Conservation (phyloP, 2,797 vertebrate species). For the Pogonophryne albipinna region DNA sequence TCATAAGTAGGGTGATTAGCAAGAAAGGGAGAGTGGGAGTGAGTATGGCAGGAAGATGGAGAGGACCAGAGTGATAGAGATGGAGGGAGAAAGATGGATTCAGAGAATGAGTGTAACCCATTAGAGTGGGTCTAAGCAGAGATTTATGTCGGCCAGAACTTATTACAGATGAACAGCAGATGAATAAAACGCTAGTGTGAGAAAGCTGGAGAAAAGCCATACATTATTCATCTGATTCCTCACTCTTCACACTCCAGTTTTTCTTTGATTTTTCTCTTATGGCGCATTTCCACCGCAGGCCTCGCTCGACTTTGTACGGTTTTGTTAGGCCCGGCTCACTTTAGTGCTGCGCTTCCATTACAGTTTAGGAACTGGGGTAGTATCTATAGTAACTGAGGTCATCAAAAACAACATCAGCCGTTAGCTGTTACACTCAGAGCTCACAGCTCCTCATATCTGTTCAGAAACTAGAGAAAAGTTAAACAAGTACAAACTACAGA, state of each 20-base stretch:
- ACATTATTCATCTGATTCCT: slow-evolving; percentile 63
- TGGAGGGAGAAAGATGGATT: not conserved
- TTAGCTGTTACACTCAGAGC: too few relatives aligned
- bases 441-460: too few relatives aligned
- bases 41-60: slow-evolving; percentile 41
- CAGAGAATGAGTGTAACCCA: slow-evolving; percentile 47
- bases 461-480: too few relatives aligned
- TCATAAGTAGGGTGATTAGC: slow-evolving; percentile 23
- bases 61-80: slow-evolving; percentile 26
- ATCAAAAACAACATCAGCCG: too few relatives aligned
- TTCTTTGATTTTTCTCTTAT: slow-evolving; percentile 34
- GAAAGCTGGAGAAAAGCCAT: slow-evolving; percentile 51
- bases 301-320: too few relatives aligned
- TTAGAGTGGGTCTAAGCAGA: slow-evolving; percentile 50
- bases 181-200: slow-evolving; percentile 50
- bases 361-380: too few relatives aligned
- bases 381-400: too few relatives aligned
- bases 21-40: not conserved
- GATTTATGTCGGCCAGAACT: slow-evolving; percentile 66
- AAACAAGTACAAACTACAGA: too few relatives aligned
- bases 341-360: too few relatives aligned
- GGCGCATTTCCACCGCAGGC: too few relatives aligned
- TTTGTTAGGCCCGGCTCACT: too few relatives aligned
- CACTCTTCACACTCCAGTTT: slow-evolving; percentile 31
- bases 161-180: slow-evolving; percentile 58